Base-by-base conservation (phyloP, 2,888 invertebrate species). In the Anarsia innoxiella region DNA sequence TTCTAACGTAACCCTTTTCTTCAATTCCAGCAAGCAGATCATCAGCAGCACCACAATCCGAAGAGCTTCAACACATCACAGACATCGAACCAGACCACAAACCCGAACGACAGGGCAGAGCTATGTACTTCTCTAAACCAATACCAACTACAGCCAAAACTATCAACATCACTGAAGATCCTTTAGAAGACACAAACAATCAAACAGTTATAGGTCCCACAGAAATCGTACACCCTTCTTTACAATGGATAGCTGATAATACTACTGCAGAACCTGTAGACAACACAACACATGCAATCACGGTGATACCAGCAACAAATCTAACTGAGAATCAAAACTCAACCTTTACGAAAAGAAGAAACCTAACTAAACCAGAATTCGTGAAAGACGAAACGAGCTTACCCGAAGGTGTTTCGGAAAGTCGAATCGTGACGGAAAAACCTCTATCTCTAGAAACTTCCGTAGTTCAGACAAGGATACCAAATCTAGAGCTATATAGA, bases 351-450 rank as follows among this genome's bases (percentile, higher is more conserved):
- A 76, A 65, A 44, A 73, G 66, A 39, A 61, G 71, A 2, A 83
- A 83, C 45, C 45, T 76, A 28, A 82, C 80, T 6, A 59, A 66
- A 42, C 71, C 68, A 1, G 77, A 76, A 27, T 71, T 62, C 12
- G 59, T 78, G 0, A 77, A 78, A 56, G 77, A 73, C 4, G 77
- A 69, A n/a, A 48, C 57, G 0, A 57, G 48, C 2, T 44, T 66
- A 9, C 33, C 25, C 10, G 72, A 70, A 29, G 67, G 68, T 1
- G 61, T 65, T 0, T 64, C 78, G 0, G 82, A 82, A 36, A 83
- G 80, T 46, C 57, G 72, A 15, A 83, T 80, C 35, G 79, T 82
- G 12, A 82, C 84, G 0, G 83, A 83, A 37, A 83, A 82, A 40
- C 82, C 84, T 0, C 37, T 83, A 23, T 83, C 84, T 0, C 52